Conservation (phyloP, 2,113 vertebrate genomes). For the Bufo gargarizans region DNA sequence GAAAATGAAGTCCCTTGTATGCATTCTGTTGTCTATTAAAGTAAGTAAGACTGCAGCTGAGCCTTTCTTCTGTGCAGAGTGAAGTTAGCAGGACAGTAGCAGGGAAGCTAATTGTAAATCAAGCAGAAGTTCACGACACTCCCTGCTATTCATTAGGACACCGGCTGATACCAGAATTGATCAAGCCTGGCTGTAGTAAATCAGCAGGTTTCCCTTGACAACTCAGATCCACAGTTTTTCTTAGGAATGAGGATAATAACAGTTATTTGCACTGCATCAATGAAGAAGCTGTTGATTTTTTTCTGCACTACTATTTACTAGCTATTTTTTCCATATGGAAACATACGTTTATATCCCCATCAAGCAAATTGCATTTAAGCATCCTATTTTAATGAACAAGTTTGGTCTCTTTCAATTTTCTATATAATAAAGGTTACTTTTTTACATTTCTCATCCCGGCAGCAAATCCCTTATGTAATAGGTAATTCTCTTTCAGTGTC, state of each 20-base stretch:
- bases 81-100: constrained; percentile 40
- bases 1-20: constrained; percentile 30
- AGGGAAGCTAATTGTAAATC: constrained; percentile 46
- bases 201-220: constrained; percentile 40
- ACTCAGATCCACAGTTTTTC: constrained; percentile 26
- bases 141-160: constrained; percentile 44
- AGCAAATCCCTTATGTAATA: constrained; percentile 31
- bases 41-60: constrained; percentile 28
- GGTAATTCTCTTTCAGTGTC: constrained; percentile 1
- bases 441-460: constrained; percentile 9
- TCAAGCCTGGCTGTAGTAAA: constrained; percentile 41
- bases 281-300: constrained; percentile 1
- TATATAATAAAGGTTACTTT: constrained; percentile 23
- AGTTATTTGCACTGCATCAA: constrained; percentile 11
- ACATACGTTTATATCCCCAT: neutral
- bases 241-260: constrained; percentile 33
- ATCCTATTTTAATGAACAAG: neutral
- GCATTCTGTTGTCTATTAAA: constrained; percentile 45
- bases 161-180: constrained; percentile 44
- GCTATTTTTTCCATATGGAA: neutral
- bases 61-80: constrained; percentile 21
- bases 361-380: neutral
- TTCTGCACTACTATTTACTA: neutral
- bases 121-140: constrained; percentile 39
- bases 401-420: neutral